A percentile compares a stretch with the other conserved stretches of the same genome.
Conservation (phyloP, 2,888 invertebrate genomes). For the Morpho helenor region DNA sequence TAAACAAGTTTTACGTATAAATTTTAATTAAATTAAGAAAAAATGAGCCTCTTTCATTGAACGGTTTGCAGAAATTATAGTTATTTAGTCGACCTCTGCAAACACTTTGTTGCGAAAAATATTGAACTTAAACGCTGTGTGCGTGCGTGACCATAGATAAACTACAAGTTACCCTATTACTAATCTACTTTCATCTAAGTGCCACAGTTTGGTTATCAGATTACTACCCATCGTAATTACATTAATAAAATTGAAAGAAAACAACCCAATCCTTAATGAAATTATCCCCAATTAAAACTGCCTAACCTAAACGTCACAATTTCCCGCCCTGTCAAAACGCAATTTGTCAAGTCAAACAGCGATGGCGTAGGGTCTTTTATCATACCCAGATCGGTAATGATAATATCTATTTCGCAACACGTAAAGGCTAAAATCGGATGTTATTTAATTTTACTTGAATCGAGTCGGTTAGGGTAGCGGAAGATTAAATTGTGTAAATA, state of each 20-base stretch:
- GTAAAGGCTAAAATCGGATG: conserved; percentile 53
- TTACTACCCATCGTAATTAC: background rate
- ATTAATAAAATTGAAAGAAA: conserved; percentile 43
- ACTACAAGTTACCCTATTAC: too few species aligned
- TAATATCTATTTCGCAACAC: conserved; percentile 41
- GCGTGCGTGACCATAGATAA: too few species aligned
- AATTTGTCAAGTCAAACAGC: conserved; percentile 75
- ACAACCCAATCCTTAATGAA: conserved; percentile 41
- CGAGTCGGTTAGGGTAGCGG: conserved; percentile 31
- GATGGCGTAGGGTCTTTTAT: conserved; percentile 54
- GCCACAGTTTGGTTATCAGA: too few species aligned
- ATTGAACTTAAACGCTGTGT: too few species aligned
- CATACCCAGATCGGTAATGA: conserved; percentile 20
- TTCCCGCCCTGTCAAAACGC: conserved; percentile 74
- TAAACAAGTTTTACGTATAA: too few species aligned
- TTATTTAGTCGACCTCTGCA: too few species aligned
- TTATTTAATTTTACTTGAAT: conserved; percentile 27
- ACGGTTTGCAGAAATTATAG: too few species aligned
- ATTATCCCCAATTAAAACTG: conserved; percentile 47
- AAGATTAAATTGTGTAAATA: conserved; percentile 77
- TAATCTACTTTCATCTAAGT: too few species aligned
- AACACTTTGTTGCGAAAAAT: too few species aligned
- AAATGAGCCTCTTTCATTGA: too few species aligned
- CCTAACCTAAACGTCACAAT: conserved; percentile 49
- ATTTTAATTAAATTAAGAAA: too few species aligned